Conservation (phyloP, 1,140 invertebrate genomes). For the Pseudomyrmex pallidus region DNA sequence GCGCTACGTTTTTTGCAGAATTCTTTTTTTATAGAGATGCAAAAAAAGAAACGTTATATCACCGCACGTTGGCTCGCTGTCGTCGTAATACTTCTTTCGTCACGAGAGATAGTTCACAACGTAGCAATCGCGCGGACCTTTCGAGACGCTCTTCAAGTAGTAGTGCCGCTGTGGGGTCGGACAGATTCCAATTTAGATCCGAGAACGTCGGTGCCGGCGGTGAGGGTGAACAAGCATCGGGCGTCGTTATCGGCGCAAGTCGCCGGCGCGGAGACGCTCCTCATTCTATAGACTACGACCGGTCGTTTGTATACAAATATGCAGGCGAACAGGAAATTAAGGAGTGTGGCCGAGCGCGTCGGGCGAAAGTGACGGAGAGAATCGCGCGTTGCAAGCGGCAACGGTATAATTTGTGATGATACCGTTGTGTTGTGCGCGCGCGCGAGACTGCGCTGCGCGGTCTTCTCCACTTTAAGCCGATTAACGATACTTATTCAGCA, state of each 20-base stretch:
- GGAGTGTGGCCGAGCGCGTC: slow-evolving; percentile 47
- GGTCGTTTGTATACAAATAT: slow-evolving; percentile 70
- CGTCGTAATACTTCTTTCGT: slow-evolving; percentile 3
- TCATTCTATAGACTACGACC: slow-evolving; percentile 20
- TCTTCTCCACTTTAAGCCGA: slow-evolving; percentile 31
- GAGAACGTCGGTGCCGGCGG: slow-evolving; percentile 54
- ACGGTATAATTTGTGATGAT: slow-evolving; percentile 39
- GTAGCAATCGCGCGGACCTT: slow-evolving; percentile 39
- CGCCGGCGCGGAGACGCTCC: neutral
- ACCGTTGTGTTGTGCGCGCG: neutral
- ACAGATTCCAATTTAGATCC: slow-evolving; percentile 78
- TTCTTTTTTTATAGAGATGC: slow-evolving; percentile 14
- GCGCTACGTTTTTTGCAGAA: neutral
- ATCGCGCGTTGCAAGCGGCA: slow-evolving; percentile 3
- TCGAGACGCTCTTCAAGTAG: slow-evolving; percentile 28
- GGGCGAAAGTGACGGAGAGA: slow-evolving; percentile 25
- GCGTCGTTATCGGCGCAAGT: slow-evolving; percentile 44
- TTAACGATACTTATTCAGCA: slow-evolving; percentile 53
- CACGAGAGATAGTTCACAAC: slow-evolving; percentile 15
- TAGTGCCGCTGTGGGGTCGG: neutral
- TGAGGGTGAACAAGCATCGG: slow-evolving; percentile 34
- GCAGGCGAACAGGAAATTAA: slow-evolving; percentile 74
- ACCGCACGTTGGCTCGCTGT: neutral
- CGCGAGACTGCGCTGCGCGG: neutral
- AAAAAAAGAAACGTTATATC: neutral